phyloP scores from a whole-genome alignment of 2,888 invertebrate species.

The Caenorhabditis uteleia region DNA sequence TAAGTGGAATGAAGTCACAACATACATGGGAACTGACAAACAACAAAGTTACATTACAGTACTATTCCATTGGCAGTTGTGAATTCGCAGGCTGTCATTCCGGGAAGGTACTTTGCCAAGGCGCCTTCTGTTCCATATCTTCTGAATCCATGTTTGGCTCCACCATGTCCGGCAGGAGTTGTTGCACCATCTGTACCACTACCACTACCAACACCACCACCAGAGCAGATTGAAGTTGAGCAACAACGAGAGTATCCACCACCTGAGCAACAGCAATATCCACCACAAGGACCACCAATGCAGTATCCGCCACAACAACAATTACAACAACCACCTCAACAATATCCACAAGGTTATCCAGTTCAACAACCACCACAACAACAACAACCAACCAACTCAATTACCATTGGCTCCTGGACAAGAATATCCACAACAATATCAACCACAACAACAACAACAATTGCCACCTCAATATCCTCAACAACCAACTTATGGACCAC shows the following conservation, averaged over 20 bases:
- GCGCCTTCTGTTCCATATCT: constrained; percentile 30
- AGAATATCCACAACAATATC: constrained; percentile 6
- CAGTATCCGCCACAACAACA: constrained; percentile 5
- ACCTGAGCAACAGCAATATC: constrained; percentile 4
- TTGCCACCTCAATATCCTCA: not conserved
- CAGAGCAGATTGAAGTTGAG: constrained; percentile 8
- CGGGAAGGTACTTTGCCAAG: constrained; percentile 35
- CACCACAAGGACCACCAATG: constrained; percentile 1
- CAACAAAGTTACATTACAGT: too few relatives aligned
- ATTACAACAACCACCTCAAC: not conserved
- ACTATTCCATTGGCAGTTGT: too few relatives aligned
- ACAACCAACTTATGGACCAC: constrained; percentile 8
- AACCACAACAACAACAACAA: constrained; percentile 2
- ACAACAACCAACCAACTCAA: constrained; percentile 1
- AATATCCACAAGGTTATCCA: not conserved
- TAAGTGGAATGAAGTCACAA: too few relatives aligned
- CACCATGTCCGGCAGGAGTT: constrained; percentile 19
- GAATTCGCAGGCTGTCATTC: constrained; percentile 21
- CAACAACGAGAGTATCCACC: constrained; percentile 5
- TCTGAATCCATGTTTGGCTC: constrained; percentile 14
- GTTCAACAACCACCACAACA: constrained; percentile 1
- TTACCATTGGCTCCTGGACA: constrained; percentile 3
- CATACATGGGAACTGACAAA: too few relatives aligned
- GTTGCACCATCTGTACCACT: constrained; percentile 8
- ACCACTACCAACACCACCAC: constrained; percentile 30